Evolutionary conservation across 2,888 invertebrate species (phyloP).

Genomic region (Leucozona laternaria): DNA sequence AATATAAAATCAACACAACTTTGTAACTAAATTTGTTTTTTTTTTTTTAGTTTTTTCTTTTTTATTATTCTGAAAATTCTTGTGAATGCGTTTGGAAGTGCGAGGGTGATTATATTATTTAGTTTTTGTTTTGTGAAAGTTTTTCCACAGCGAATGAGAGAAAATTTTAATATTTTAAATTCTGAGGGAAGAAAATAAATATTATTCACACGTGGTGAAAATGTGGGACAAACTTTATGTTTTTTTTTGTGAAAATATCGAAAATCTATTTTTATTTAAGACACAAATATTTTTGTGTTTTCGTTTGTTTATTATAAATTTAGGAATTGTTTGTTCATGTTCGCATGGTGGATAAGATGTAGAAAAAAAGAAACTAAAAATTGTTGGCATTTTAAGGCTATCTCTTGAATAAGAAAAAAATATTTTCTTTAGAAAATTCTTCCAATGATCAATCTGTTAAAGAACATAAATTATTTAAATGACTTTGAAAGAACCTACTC

Average conservation of each 20-base stretch:
- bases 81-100: slow-evolving; percentile 59
- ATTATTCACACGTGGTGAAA: background rate
- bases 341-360: too few species aligned
- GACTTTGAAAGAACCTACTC: too few species aligned
- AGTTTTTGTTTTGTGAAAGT: slow-evolving; percentile 63
- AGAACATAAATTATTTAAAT: too few species aligned
- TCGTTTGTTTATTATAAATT: background rate
- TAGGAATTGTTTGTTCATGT: too few species aligned
- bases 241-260: background rate
- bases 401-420: too few species aligned
- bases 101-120: slow-evolving; percentile 61
- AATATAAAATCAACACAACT: background rate
- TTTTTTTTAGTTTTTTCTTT: slow-evolving; percentile 16
- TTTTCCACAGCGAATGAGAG: slow-evolving; percentile 18
- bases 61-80: slow-evolving; percentile 19
- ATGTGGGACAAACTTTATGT: background rate
- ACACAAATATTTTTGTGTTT: background rate
- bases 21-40: background rate
- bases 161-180: background rate
- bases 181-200: background rate
- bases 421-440: too few species aligned
- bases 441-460: too few species aligned
- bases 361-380: too few species aligned
- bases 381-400: too few species aligned
- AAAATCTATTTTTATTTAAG: background rate